Conservation (phyloP, 2,113 vertebrate species). For the Saimiri boliviensis region DNA sequence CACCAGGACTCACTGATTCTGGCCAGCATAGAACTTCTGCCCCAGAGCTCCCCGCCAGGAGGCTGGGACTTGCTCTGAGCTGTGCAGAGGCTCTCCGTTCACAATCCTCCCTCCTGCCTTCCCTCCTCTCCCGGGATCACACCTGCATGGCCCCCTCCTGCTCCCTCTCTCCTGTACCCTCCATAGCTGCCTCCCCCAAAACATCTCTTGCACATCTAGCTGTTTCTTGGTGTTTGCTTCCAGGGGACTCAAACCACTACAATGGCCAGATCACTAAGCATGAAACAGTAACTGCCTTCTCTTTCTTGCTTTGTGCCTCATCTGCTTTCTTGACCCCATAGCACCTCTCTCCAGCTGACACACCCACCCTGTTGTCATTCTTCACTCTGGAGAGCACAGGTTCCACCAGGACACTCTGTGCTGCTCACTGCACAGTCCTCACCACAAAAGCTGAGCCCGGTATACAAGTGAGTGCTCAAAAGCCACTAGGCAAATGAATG, state of each 20-base stretch:
- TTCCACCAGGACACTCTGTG: not conserved
- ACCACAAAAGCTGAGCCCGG: not conserved
- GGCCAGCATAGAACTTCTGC: not conserved
- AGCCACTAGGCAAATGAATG: too few species aligned
- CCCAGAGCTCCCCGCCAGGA: not conserved
- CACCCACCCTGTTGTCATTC: not conserved
- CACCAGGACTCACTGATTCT: fast-evolving
- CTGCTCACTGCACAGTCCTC: not conserved
- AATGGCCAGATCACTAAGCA: not conserved
- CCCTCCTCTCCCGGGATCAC: not conserved
- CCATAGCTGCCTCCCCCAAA: not conserved
- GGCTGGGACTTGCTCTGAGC: too few species aligned
- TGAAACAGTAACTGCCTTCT: not conserved
- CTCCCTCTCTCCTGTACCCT: too few species aligned
- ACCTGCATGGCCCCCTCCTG: not conserved
- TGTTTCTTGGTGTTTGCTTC: not conserved
- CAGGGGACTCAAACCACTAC: not conserved
- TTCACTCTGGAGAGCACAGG: not conserved
- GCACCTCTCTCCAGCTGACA: not conserved
- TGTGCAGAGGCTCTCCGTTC: too few species aligned
- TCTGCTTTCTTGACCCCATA: not conserved
- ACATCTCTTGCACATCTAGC: not conserved
- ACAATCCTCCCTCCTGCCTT: too few species aligned
- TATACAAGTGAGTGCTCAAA: not conserved
- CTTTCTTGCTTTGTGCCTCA: too few species aligned